phyloP scores from a whole-genome alignment of 2,113 vertebrate species.

The Cromileptes altivelis region DNA sequence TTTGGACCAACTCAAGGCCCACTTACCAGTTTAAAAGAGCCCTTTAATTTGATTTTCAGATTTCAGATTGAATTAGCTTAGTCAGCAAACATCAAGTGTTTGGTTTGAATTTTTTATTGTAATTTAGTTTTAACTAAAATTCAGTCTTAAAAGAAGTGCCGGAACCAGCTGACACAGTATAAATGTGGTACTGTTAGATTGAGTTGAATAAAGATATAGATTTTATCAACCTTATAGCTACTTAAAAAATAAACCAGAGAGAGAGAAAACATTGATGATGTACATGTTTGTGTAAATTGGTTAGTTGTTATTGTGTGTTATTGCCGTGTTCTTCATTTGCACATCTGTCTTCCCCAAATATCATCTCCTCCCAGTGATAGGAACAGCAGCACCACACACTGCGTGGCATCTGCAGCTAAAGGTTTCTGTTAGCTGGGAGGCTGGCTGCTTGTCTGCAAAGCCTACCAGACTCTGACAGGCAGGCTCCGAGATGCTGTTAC shows the following conservation, averaged over 20 bases:
- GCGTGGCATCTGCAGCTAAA: conserved; percentile 72
- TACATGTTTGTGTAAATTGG: not conserved
- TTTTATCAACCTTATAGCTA: not conserved
- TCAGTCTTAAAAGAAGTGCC: not conserved
- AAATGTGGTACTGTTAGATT: not conserved
- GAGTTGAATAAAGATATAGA: not conserved
- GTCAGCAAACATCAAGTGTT: not conserved
- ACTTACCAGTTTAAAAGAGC: not conserved
- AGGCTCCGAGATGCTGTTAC: conserved; percentile 31
- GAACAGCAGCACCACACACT: conserved; percentile 46
- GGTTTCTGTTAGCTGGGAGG: conserved; percentile 66
- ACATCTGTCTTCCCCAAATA: conserved; percentile 29
- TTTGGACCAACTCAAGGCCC: not conserved
- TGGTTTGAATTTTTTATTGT: not conserved
- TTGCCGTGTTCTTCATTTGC: conserved; percentile 7
- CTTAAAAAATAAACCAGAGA: not conserved
- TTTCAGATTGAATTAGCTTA: not conserved
- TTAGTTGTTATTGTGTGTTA: conserved; percentile 14
- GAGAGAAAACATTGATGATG: not conserved
- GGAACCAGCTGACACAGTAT: not conserved
- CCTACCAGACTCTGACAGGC: conserved; percentile 56
- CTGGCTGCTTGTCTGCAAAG: conserved; percentile 35
- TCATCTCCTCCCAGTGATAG: conserved; percentile 24
- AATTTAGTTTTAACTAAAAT: not conserved
- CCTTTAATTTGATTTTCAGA: not conserved